Percentiles rank a stretch among this genome's conserved stretches.
Conservation (phyloP, 37 sponge, comb jelly and placozoan species). For the Eunapius fragilis region DNA sequence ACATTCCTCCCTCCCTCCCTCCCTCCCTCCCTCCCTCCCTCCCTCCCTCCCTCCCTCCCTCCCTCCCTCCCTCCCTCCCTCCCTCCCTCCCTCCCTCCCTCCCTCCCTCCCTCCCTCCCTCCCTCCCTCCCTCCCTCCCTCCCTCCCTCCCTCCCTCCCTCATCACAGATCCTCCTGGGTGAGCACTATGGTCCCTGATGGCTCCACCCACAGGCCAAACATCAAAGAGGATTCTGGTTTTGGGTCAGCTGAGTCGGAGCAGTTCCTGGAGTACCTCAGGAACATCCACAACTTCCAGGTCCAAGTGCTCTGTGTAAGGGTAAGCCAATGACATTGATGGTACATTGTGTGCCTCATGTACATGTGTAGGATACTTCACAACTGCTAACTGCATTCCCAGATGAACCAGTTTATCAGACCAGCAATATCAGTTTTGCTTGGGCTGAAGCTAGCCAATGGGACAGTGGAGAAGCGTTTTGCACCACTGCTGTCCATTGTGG, state of each 20-base stretch:
- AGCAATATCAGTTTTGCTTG: conserved; percentile 60
- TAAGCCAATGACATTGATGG: conserved; percentile 15
- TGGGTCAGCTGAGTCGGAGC: conserved; percentile 35
- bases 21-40: not conserved
- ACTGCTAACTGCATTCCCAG: conserved; percentile 20
- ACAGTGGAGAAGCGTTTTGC: conserved; percentile 63
- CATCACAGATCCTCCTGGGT: conserved; percentile 13
- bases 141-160: too few relatives aligned
- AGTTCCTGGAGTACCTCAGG: conserved; percentile 48
- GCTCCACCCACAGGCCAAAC: not conserved
- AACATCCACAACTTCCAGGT: conserved; percentile 47
- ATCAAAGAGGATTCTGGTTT: conserved; percentile 27
- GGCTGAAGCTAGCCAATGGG: conserved; percentile 52
- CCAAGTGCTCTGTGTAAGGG: conserved; percentile 59
- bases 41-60: conserved; percentile 12
- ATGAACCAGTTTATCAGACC: conserved; percentile 75
- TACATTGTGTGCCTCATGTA: not conserved
- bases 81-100: too few relatives aligned
- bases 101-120: too few relatives aligned
- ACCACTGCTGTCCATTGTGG: conserved; percentile 54
- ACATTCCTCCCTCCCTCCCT: not conserved
- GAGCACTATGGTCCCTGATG: not conserved
- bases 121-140: too few relatives aligned
- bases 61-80: too few relatives aligned
- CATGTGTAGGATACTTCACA: not conserved